Evolutionary conservation across 2,797 vertebrate species (phyloP), one percentile per base, ranked within the genome.

Genomic region (Cossypha niveicapilla): DNA sequence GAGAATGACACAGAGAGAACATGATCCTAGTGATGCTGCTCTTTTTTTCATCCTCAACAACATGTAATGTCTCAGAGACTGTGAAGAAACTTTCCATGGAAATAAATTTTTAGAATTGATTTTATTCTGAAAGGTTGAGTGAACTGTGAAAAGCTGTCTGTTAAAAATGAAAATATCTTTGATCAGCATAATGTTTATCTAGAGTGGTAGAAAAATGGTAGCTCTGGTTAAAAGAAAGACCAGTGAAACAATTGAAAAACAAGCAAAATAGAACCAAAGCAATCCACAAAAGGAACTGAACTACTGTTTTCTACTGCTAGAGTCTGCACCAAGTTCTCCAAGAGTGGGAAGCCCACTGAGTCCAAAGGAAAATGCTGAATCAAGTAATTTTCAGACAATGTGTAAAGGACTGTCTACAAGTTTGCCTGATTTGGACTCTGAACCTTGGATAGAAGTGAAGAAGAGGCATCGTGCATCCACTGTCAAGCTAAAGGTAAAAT

Each of bases 371-470:
- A 96, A 90, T 3, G 79, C 66, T 60, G 97, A 98, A 83, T 92
- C 81, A 8, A 97, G 53, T 90, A 96, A 90, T 94, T 97, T 97
- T 92, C 97, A 97, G 95, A 74, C 93, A 25, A 86, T 97, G 47
- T 92, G 92, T 74, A 98, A 97, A 97, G 98, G 96, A 7, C 85
- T 98, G 56, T 97, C 98, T 65, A 90, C 96, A 89, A 98, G 98
- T 61, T 96, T 98, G 63, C 96, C 98, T 1, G 98, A 99, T 95
- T 97, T 98, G 27, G 98, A 99, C 25, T 98, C 97, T 76, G 97
- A 98, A 75, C 96, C 97, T 78, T 99, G 99, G 99, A 98, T 98
- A 96, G 98, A 99, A 97, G 98, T 99, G 86, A 98, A 98, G 97
- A 99, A 98, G 96, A 98, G 98, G 67, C 98, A 98, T 93, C 82